Base-by-base conservation (phyloP, 2,888 invertebrate species). In the Chironomus tentans region DNA sequence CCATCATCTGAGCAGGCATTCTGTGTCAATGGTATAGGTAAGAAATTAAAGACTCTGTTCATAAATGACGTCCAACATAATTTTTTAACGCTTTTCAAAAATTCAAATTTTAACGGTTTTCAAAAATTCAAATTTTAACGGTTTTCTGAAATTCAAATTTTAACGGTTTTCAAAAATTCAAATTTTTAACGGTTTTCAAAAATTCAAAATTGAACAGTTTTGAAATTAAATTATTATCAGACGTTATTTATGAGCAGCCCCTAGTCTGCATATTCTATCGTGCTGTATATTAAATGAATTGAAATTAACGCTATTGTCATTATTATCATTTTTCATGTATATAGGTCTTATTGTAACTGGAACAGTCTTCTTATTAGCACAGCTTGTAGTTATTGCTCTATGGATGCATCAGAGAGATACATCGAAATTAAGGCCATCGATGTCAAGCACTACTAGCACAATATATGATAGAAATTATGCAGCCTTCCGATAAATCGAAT, bases 301-400 rank as follows among this genome's bases (percentile, higher is more conserved):
- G 38, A 38, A 38, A 38, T 38, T 38, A 10, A 38, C 38, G 22
- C 68, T 21, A 21, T 70, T 46, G 21, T 18, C 46, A 46, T 22
- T 70, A 38, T 38, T 38, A 38, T 38, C 38, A 38, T 38, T 38
- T 38, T 62, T 62, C 28, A 65, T 13, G 12, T 7, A 91, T 80
- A 88, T 89, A 79, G 94, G 94, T 79, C 88, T 94, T 21, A 90
- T 95, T 83, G 90, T 95, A 77, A 93, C 94, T 71, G 93, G 92
- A 56, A 91, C 92, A 47, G 89, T 94, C 65, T 94, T 96, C 86
- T 86, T 95, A 79, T 89, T 93, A 74, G 92, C 92, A 22, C 95
- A 95, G 86, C 88, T 95, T 82, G 91, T 92, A 80, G 90, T 95
- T 78, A 90, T 95, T 79, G 91, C 93, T 70, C 92, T 91, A 78